Base-by-base conservation (phyloP, 2,797 vertebrate genomes). In the Cheirogaleus major region DNA sequence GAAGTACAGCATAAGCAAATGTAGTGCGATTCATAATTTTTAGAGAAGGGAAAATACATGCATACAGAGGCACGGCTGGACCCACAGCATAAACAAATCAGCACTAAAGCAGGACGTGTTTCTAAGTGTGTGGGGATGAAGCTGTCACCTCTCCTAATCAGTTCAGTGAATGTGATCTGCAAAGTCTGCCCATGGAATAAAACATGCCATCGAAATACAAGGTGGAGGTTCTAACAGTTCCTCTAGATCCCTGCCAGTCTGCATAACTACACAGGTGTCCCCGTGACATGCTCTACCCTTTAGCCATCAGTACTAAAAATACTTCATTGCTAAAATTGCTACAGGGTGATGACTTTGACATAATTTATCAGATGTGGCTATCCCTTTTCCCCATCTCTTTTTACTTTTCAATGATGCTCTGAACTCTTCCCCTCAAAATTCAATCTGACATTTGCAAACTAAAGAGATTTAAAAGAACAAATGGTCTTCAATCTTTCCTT, bases 361-460 rank as follows among this genome's bases (percentile, higher is more conserved):
- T 91, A 80, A 91, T 80, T 84, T 89, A 92, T 95, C 75, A 89
- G 67, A 85, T 93, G 55, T 96, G 84, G 75, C 65, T 91, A 69
- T 32, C 48, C 25, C 30, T 72, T 41, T 41, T 15, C 20, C 20
- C 22, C 12, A 14, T 57, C 2, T 57, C 59, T 75, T 84, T 84
- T 82, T 20, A 89, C 72, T 96, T 84, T 93, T 94, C 93, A 97
- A 55, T 79, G 95, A 90, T 83, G 90, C 84, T 79, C 96, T 96
- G 93, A 98, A 96, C 93, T 94, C 57, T 89, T 92, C 63, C 69
- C 92, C 41, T 89, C 88, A 81, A 98, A 98, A 98, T 48, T 96
- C 95, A 98, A 98, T 94, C 90, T 95, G 98, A 98, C 98, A 98
- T 96, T n/a, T 97, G 98, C 96, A 97, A 98, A 97, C 95, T 92